Percentiles rank a stretch among this genome's conserved stretches.
These are phyloP conservation scores for Protobothrops flavoviridis DNA, from an alignment of 2,113 vertebrate species.

Conservation along the genomic window DNA sequence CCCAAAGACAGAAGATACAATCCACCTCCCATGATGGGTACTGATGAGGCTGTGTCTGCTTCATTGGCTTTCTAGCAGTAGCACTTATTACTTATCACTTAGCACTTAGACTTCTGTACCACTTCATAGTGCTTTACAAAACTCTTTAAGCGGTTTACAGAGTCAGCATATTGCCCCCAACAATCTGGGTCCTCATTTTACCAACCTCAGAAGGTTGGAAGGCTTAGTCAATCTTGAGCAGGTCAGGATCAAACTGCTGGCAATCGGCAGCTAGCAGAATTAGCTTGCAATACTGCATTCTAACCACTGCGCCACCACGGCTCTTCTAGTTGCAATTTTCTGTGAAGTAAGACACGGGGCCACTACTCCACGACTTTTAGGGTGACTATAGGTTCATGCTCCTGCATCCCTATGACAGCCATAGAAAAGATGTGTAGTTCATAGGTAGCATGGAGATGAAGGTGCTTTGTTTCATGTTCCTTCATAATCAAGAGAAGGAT, in stretches of 20 bases:
- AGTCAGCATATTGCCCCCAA: too few species aligned
- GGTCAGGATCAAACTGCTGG: too few species aligned
- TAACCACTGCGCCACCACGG: too few species aligned
- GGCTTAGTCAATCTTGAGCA: too few species aligned
- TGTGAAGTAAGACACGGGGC: background rate
- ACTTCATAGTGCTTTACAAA: too few species aligned
- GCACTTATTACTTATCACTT: too few species aligned
- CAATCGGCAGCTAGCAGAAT: too few species aligned
- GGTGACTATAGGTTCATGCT: background rate
- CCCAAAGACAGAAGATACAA: background rate
- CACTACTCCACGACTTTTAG: background rate
- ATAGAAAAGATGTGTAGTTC: background rate
- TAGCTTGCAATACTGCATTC: too few species aligned
- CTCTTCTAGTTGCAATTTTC: background rate
- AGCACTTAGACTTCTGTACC: too few species aligned
- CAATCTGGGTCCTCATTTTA: too few species aligned
- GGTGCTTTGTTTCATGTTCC: background rate
- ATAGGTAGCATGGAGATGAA: background rate
- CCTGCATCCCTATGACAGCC: background rate
- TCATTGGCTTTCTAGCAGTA: background rate
- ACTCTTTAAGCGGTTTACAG: too few species aligned
- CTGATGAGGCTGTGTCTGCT: background rate
- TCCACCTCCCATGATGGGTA: background rate
- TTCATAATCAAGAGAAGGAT: background rate
- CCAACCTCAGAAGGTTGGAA: too few species aligned